These are phyloP conservation scores for Chelidonichthys spinosus DNA, from an alignment of 2,797 vertebrate species.

Conservation along the genomic window DNA sequence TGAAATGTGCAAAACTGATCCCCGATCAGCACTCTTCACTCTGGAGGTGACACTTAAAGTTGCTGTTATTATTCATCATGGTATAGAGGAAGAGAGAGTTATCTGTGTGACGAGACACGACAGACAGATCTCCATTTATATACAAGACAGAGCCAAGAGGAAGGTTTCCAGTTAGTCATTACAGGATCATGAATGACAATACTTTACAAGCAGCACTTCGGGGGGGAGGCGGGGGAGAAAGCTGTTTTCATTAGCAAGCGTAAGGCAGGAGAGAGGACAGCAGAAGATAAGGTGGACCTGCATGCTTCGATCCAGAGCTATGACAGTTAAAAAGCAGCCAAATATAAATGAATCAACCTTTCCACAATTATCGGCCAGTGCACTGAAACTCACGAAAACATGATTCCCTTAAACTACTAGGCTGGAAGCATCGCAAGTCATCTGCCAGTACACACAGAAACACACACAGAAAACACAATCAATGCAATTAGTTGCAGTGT, in stretches of 20 bases:
- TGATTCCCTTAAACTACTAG: conserved; percentile 34
- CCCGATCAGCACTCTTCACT: conserved; percentile 49
- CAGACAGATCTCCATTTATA: conserved; percentile 79
- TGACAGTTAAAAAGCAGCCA: conserved; percentile 70
- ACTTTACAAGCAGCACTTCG: conserved; percentile 82
- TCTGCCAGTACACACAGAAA: conserved; percentile 33
- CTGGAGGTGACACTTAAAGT: conserved; percentile 53
- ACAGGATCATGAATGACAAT: conserved; percentile 77
- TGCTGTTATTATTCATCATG: conserved; percentile 70
- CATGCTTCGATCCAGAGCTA: conserved; percentile 79
- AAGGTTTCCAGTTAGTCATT: conserved; percentile 76
- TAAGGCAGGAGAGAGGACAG: conserved; percentile 73
- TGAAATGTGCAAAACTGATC: conserved; percentile 54
- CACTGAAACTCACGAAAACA: conserved; percentile 40
- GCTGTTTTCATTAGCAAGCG: conserved; percentile 75
- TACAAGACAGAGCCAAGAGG: conserved; percentile 82
- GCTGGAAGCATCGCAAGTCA: conserved; percentile 41
- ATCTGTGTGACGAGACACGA: conserved; percentile 74
- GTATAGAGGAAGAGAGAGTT: conserved; percentile 73
- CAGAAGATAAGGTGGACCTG: conserved; percentile 67
- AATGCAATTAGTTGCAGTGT: conserved; percentile 33
- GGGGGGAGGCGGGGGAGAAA: conserved; percentile 51
- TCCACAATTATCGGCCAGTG: conserved; percentile 49
- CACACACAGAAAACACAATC: not conserved
- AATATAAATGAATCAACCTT: conserved; percentile 62